Percentiles rank a stretch among this genome's conserved stretches.
phyloP scores from a whole-genome alignment of 2,113 vertebrate species.

The Malurus cyaneus region DNA sequence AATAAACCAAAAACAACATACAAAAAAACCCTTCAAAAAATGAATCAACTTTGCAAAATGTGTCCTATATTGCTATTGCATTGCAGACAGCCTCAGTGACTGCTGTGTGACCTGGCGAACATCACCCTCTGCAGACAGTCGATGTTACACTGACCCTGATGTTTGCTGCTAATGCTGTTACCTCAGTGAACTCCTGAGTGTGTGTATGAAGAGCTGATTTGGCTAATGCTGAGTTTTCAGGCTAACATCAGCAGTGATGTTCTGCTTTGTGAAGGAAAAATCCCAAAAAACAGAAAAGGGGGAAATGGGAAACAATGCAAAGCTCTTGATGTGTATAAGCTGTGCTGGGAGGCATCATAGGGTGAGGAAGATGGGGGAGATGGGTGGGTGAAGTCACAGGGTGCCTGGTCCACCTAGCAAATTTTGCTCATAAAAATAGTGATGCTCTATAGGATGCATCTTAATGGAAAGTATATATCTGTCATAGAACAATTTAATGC shows the following conservation, averaged over 20 bases:
- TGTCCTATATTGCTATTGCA: neutral
- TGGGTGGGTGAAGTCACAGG: neutral
- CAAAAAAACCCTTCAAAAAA: fast-evolving
- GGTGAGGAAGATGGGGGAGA: neutral
- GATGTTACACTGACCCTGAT: neutral
- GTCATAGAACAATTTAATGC: neutral
- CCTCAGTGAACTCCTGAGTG: neutral
- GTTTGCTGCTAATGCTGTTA: neutral
- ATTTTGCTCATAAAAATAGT: neutral
- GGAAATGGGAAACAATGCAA: neutral
- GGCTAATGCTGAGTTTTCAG: neutral
- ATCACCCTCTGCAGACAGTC: neutral
- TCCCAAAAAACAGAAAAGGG: neutral
- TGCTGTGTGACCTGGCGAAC: neutral
- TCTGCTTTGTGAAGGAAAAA: neutral
- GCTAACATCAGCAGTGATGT: neutral
- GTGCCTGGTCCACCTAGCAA: neutral
- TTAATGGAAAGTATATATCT: neutral
- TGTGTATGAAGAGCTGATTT: neutral
- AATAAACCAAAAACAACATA: neutral
- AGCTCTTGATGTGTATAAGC: neutral
- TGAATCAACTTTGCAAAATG: neutral
- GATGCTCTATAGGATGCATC: neutral
- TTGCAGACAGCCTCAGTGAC: neutral
- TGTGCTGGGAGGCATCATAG: neutral